These are phyloP conservation scores for Brevimyrus niger DNA, from an alignment of 2,113 vertebrate species.

Conservation along the genomic window DNA sequence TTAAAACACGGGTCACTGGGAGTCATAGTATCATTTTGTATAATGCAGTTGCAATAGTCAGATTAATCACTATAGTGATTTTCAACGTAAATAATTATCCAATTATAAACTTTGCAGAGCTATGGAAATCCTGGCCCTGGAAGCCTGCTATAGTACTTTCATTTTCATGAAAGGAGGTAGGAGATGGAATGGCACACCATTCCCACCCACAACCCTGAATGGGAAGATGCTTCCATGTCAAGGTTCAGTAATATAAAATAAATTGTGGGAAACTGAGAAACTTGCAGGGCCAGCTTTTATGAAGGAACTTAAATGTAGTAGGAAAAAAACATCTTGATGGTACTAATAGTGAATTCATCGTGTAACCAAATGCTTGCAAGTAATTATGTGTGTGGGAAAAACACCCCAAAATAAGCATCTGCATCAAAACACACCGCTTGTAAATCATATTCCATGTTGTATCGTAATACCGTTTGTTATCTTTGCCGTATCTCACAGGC, in stretches of 20 bases:
- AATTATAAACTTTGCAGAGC: neutral
- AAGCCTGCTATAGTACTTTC: neutral
- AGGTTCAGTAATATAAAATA: neutral
- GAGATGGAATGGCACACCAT: neutral
- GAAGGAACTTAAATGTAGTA: too few species aligned
- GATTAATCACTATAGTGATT: neutral
- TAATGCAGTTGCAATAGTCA: neutral
- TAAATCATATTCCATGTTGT: too few species aligned
- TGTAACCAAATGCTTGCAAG: too few species aligned
- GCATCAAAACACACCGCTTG: too few species aligned
- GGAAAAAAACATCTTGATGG: too few species aligned
- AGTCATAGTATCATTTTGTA: neutral
- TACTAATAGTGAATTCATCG: too few species aligned
- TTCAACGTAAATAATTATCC: neutral
- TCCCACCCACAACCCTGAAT: neutral
- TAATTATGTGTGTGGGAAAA: too few species aligned
- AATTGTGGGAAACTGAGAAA: too few species aligned
- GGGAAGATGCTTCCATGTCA: neutral
- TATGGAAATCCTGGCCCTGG: neutral
- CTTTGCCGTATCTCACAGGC: too few species aligned
- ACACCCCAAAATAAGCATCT: too few species aligned
- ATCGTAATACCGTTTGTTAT: too few species aligned
- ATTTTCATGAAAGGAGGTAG: neutral
- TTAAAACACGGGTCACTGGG: neutral
- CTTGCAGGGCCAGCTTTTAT: too few species aligned